Conservation (phyloP, 2,113 vertebrate species). For the Oncorhynchus clarkii region DNA sequence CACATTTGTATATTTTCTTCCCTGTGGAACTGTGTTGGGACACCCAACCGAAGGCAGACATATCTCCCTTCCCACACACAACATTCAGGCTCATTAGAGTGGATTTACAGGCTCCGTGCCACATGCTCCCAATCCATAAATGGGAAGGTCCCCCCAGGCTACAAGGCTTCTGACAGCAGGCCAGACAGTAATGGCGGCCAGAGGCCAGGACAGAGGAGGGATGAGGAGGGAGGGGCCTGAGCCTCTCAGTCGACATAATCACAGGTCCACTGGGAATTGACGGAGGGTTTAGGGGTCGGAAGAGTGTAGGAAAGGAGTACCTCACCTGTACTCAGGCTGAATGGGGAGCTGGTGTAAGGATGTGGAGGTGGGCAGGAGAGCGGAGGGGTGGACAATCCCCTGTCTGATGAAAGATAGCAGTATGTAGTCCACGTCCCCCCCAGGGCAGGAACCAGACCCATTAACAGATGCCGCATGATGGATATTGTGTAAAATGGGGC, state of each 20-base stretch:
- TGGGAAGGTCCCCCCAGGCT: constrained; percentile 70
- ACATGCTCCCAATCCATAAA: constrained; percentile 70
- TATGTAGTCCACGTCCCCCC: constrained; percentile 55
- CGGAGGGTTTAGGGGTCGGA: background rate
- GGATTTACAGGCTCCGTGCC: constrained; percentile 71
- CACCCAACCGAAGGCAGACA: constrained; percentile 57
- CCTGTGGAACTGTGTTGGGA: constrained; percentile 23
- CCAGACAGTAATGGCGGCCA: constrained; percentile 65
- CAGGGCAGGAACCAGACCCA: constrained; percentile 53
- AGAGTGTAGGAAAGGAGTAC: background rate
- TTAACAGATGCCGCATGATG: constrained; percentile 51
- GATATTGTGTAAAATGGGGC: constrained; percentile 43
- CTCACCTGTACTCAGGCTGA: constrained; percentile 37
- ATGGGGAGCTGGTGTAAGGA: constrained; percentile 21
- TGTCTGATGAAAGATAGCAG: constrained; percentile 57
- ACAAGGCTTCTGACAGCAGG: constrained; percentile 71
- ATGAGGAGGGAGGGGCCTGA: constrained; percentile 42
- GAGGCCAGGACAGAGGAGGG: constrained; percentile 57
- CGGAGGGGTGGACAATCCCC: constrained; percentile 19
- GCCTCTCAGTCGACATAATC: constrained; percentile 48
- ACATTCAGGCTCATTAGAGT: constrained; percentile 74
- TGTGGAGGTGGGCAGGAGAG: no score
- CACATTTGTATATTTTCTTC: constrained; percentile 66
- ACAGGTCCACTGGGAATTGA: background rate
- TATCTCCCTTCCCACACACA: constrained; percentile 34